Evolutionary conservation across 2,113 vertebrate species (phyloP), one percentile per base, ranked within the genome.

Genomic region (Tupaia tana): DNA sequence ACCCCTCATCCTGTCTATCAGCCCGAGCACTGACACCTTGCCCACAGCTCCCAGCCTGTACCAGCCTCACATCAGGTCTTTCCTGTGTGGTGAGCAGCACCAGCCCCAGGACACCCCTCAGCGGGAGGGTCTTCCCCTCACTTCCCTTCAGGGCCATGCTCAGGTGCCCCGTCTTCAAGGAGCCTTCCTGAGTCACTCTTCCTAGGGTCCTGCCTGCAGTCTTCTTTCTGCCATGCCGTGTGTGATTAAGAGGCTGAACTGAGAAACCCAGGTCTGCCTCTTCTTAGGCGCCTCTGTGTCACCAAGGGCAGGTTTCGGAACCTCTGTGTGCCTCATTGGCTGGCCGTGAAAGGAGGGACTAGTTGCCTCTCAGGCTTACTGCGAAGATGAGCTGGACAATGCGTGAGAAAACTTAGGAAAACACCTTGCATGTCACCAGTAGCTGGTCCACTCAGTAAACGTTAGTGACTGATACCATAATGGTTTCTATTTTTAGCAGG

Each of bases 21-120:
- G 77, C 81, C 69, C 61, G 56, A 66, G 71, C n/a, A 0, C 75
- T 0, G 10, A 89, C 92, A 95, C 94, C 90, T 88, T 34, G 63
- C 71, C 88, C 88, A 31, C 77, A 56, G 75, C 22, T 14, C 52
- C 54, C 66, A 0, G 0, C 29, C 31, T 27, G 54, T 14, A 5
- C 27, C 56, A 20, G 31, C 79, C 29, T 25, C 34, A 1, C 2
- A 9, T 80, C 12, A 54, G n/a, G 58, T 70, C 64, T 73, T 90
- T 95, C 92, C 75, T 56, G 63, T 86, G 86, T 29, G 67, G 78
- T 24, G 66, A 92, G 71, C 14, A 15, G 7, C 7, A 1, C 1
- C 6, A 20, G 79, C 77, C 25, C 52, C 0, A 1, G 43, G 85
- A 15, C 24, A 25, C 3, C 0, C 9, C 31, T 64, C 54, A 9